Evolutionary conservation across 1,140 invertebrate genomes (phyloP).

Genomic region (Lasioglossum baleicum): DNA sequence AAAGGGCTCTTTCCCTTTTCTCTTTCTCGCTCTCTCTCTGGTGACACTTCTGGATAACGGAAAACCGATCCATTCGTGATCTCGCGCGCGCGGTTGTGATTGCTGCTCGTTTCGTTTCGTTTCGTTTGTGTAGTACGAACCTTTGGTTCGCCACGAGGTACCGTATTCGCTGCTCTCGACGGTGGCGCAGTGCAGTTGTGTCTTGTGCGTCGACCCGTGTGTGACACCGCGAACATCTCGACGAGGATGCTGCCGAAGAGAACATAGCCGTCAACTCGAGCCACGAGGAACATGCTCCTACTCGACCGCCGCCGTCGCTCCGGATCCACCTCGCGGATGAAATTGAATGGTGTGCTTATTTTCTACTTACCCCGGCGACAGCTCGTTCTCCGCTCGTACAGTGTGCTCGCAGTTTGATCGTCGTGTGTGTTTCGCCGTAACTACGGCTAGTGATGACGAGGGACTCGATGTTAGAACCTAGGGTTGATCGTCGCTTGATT

Average conservation of each 20-base stretch:
- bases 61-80: neutral
- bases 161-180: too few species aligned
- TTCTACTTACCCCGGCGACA: neutral
- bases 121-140: too few species aligned
- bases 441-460: too few species aligned
- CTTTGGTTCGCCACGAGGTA: neutral
- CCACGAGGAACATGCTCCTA: conserved; percentile 29
- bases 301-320: conserved; percentile 54
- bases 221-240: conserved; percentile 19
- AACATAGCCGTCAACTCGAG: neutral
- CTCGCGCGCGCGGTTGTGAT: too few species aligned
- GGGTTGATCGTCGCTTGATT: too few species aligned
- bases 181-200: conserved; percentile 33
- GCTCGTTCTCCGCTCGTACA: neutral
- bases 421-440: neutral
- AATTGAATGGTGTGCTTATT: conserved; percentile 66
- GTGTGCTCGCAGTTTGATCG: neutral
- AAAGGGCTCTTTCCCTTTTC: too few species aligned
- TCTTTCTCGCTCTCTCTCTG: too few species aligned
- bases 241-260: neutral
- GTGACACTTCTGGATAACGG: too few species aligned
- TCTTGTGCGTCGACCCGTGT: conserved; percentile 41
- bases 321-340: conserved; percentile 60
- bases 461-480: too few species aligned
- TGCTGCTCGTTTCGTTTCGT: too few species aligned